Evolutionary conservation across 2,888 invertebrate genomes (phyloP).

Genomic region (Onthophagus sagittarius): DNA sequence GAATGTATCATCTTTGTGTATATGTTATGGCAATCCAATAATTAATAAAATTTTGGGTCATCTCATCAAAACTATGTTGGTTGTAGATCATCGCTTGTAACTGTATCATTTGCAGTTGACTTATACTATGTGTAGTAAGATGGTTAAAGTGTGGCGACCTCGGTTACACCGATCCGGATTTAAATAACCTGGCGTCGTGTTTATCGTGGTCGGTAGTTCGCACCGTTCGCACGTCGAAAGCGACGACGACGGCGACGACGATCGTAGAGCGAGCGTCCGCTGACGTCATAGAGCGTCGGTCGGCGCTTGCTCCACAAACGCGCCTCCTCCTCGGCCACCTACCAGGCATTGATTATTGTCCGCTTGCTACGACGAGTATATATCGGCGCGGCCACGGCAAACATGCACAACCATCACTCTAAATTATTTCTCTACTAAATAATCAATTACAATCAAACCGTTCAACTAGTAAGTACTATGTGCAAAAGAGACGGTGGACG

Average conservation of each 20-base stretch:
- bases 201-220: slow-evolving; percentile 23
- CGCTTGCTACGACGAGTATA: neutral
- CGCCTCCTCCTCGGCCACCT: slow-evolving; percentile 29
- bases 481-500: neutral
- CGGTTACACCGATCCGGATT: neutral
- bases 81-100: neutral
- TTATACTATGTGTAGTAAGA: neutral
- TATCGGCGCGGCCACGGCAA: slow-evolving; percentile 21
- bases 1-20: no score
- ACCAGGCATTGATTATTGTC: slow-evolving; percentile 45
- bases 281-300: slow-evolving; percentile 48
- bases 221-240: no score
- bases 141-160: neutral
- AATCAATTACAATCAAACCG: neutral
- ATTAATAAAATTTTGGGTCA: no score
- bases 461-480: neutral
- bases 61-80: no score
- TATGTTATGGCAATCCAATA: no score
- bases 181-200: slow-evolving; percentile 18
- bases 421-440: neutral
- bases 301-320: slow-evolving; percentile 42
- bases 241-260: slow-evolving; percentile 13
- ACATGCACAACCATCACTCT: neutral
- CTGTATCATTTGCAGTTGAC: neutral
- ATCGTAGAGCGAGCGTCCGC: slow-evolving; percentile 34